phyloP scores from a whole-genome alignment of 1,140 invertebrate species.

The Pseudachorutes palmiensis region DNA sequence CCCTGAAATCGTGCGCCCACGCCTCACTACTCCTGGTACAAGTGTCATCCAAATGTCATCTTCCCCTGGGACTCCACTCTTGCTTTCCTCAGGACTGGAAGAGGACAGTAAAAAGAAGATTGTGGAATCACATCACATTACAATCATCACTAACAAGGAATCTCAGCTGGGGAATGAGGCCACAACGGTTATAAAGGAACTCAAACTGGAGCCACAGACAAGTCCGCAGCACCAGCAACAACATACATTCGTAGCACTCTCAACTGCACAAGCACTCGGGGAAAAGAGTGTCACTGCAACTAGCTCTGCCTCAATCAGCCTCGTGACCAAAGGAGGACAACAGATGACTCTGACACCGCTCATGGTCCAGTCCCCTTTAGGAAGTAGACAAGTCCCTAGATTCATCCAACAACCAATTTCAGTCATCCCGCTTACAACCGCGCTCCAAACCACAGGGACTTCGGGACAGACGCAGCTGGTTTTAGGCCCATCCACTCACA shows the following conservation, averaged over 20 bases:
- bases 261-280: not conserved
- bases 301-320: conserved; percentile 18
- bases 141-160: conserved; percentile 25
- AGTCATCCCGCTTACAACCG: conserved; percentile 28
- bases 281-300: not conserved
- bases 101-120: not conserved
- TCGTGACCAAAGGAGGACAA: conserved; percentile 22
- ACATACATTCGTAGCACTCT: not conserved
- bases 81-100: conserved; percentile 3
- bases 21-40: conserved; percentile 49
- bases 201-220: not conserved
- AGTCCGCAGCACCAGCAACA: conserved; percentile 2
- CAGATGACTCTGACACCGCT: conserved; percentile 31
- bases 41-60: conserved; percentile 75
- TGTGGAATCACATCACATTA: conserved; percentile 15
- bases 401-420: conserved; percentile 27
- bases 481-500: conserved; percentile 32
- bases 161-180: not conserved
- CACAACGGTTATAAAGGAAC: conserved; percentile 15
- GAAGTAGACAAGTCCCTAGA: conserved; percentile 19
- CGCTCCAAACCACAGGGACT: conserved; percentile 16
- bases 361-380: conserved; percentile 25
- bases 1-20: conserved; percentile 39
- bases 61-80: conserved; percentile 10
- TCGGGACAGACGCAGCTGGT: conserved; percentile 25